These are phyloP conservation scores for Polia nebulosa DNA, from an alignment of 2,888 invertebrate genomes.

Conservation along the genomic window DNA sequence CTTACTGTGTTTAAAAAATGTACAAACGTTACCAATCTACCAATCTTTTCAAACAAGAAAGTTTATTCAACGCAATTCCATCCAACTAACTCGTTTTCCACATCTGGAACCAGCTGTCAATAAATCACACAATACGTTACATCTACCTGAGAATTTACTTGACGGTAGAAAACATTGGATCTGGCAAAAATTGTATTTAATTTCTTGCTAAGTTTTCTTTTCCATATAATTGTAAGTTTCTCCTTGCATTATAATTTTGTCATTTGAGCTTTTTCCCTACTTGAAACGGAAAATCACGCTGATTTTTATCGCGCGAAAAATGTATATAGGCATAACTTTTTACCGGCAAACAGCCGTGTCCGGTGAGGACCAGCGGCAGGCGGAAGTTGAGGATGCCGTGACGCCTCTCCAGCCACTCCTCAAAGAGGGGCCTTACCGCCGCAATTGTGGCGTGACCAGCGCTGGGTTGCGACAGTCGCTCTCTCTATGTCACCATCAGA, in stretches of 20 bases:
- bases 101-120: conserved; percentile 29
- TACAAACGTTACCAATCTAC: too few species aligned
- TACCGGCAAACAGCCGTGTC: too few species aligned
- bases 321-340: too few species aligned
- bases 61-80: not conserved
- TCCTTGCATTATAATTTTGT: not conserved
- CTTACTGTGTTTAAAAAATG: not conserved
- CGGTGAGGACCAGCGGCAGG: too few species aligned
- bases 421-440: too few species aligned
- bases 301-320: not conserved
- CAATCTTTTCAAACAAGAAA: conserved; percentile 2
- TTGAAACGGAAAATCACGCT: not conserved
- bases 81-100: conserved; percentile 10
- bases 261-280: not conserved
- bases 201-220: conserved; percentile 5
- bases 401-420: too few species aligned
- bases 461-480: too few species aligned
- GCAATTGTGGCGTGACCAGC: too few species aligned
- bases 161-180: not conserved
- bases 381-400: too few species aligned
- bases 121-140: conserved; percentile 43
- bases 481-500: too few species aligned
- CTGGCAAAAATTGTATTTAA: not conserved
- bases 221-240: not conserved
- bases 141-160: conserved; percentile 27